Percentiles rank a stretch among this genome's conserved stretches.
phyloP scores from a whole-genome alignment of 1,140 invertebrate genomes.

The Asobara japonica region DNA sequence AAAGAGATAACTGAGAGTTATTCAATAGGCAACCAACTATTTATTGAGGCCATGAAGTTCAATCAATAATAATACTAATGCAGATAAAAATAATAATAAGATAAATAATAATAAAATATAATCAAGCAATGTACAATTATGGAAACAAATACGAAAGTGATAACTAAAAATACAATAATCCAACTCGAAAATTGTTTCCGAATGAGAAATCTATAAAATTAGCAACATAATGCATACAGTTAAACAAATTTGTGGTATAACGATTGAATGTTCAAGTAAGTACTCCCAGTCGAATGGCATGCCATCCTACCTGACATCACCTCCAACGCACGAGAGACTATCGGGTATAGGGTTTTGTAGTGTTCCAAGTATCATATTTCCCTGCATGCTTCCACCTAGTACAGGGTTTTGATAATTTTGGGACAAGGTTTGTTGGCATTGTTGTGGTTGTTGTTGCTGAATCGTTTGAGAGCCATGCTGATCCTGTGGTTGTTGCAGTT shows the following conservation, averaged over 20 bases:
- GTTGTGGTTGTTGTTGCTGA: conserved; percentile 46
- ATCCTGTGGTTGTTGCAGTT: conserved; percentile 40
- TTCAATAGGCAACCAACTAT: neutral
- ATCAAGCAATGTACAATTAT: conserved; percentile 1
- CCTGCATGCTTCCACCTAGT: conserved; percentile 58
- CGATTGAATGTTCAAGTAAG: neutral
- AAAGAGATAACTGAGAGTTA: neutral
- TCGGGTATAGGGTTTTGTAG: conserved; percentile 63
- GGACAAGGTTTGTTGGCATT: too few relatives aligned
- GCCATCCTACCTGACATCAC: conserved; percentile 68
- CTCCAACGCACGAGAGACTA: conserved; percentile 68
- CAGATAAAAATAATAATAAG: too few relatives aligned
- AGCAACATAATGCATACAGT: conserved; percentile 3
- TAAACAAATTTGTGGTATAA: neutral
- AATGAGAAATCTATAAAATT: neutral
- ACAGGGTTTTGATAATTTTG: conserved; percentile 62
- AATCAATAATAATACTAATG: neutral
- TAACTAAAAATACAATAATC: neutral
- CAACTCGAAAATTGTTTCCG: neutral
- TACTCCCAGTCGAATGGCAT: conserved; percentile 35
- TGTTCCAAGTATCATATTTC: conserved; percentile 65
- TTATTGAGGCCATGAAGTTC: neutral
- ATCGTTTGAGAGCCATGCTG: conserved; percentile 18
- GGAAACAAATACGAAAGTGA: neutral
- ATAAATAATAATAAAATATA: neutral